A percentile compares a stretch with the other conserved stretches of the same genome.
Evolutionary conservation across 2,888 invertebrate species (phyloP).

Genomic region (Sisyra terminalis): DNA sequence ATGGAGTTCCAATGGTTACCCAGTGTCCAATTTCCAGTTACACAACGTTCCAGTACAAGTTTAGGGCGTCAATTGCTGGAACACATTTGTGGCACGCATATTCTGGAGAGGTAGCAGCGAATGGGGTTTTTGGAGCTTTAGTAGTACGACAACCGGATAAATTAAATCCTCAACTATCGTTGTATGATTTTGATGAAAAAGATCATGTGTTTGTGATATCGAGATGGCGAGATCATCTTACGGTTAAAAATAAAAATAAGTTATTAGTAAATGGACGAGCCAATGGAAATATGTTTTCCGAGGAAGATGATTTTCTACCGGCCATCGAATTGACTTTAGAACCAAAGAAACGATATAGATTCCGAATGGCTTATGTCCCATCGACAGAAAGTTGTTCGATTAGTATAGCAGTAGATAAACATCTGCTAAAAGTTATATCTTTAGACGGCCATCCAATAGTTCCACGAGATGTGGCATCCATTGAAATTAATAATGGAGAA

Average conservation of each 20-base stretch:
- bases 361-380: constrained; percentile 48
- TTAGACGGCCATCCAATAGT: constrained; percentile 52
- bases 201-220: constrained; percentile 52
- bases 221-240: constrained; percentile 46
- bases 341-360: constrained; percentile 43
- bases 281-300: constrained; percentile 27
- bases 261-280: constrained; percentile 48
- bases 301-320: constrained; percentile 19
- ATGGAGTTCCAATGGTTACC: constrained; percentile 60
- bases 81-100: constrained; percentile 61
- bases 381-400: constrained; percentile 52
- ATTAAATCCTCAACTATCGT: constrained; percentile 36
- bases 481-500: constrained; percentile 52
- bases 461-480: constrained; percentile 35
- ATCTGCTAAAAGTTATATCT: constrained; percentile 44
- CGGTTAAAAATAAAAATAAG: constrained; percentile 22
- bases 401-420: constrained; percentile 45
- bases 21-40: constrained; percentile 57
- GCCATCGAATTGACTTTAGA: constrained; percentile 32
- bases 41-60: constrained; percentile 52
- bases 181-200: constrained; percentile 55
- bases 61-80: constrained; percentile 46
- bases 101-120: constrained; percentile 47
- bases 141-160: constrained; percentile 49
- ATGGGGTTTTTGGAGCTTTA: constrained; percentile 53